These are phyloP conservation scores for Phaedon cochleariae DNA, from an alignment of 2,888 invertebrate species.

Conservation along the genomic window DNA sequence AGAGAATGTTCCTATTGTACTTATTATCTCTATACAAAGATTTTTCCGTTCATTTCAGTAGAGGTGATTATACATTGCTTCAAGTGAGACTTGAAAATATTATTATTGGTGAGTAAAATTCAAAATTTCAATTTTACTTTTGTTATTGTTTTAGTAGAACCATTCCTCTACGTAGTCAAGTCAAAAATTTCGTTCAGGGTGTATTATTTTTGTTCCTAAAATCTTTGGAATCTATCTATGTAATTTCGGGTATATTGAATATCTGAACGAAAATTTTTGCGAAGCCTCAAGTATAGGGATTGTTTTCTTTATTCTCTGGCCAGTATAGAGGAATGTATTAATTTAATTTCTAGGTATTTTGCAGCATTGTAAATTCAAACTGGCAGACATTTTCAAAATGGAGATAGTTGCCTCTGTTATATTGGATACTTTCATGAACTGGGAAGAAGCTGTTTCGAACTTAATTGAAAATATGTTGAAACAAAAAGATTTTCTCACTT, in stretches of 20 bases:
- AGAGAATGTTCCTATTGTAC: constrained; percentile 50
- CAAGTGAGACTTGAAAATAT: constrained; percentile 32
- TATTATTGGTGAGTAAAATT: constrained; percentile 51
- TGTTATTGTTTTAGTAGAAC: too few relatives aligned
- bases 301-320: too few relatives aligned
- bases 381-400: constrained; percentile 42
- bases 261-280: not conserved
- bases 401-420: constrained; percentile 41
- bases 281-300: too few relatives aligned
- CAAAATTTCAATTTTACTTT: too few relatives aligned
- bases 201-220: not conserved
- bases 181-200: too few relatives aligned
- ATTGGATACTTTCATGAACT: constrained; percentile 45
- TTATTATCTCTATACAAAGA: constrained; percentile 52
- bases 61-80: constrained; percentile 24
- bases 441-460: constrained; percentile 45
- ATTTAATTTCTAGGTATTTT: constrained; percentile 47
- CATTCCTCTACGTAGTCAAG: too few relatives aligned
- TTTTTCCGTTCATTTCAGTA: constrained; percentile 35
- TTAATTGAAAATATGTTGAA: constrained; percentile 51
- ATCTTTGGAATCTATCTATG: too few relatives aligned
- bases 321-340: too few relatives aligned
- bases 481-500: constrained; percentile 41
- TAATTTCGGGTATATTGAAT: not conserved
- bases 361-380: constrained; percentile 44